Evolutionary conservation across 2,113 vertebrate genomes (phyloP).

Genomic region (Gopherus flavomarginatus): DNA sequence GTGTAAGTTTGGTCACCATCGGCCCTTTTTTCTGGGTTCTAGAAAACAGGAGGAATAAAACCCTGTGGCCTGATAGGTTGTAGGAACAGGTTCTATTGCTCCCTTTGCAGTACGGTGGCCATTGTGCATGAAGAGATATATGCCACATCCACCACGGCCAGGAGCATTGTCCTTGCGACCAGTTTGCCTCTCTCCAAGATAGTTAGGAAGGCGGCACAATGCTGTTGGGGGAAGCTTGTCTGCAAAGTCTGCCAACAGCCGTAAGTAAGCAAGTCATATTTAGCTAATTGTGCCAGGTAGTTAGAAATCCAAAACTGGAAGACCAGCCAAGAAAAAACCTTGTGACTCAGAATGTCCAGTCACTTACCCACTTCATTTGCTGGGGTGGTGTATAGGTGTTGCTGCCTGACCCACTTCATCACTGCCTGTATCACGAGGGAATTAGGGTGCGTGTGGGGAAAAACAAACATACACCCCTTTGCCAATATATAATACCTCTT

Average conservation of each 20-base stretch:
- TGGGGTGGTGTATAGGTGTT: background rate
- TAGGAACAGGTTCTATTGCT: background rate
- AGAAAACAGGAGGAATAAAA: background rate
- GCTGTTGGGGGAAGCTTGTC: background rate
- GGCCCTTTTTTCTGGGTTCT: background rate
- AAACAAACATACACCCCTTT: background rate
- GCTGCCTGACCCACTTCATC: too few species aligned
- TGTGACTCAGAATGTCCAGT: background rate
- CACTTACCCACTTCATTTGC: background rate
- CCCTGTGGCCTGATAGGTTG: background rate
- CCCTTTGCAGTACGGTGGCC: background rate
- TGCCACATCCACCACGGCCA: background rate
- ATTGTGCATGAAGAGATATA: background rate
- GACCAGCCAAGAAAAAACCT: background rate
- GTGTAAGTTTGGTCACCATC: background rate
- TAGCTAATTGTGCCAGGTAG: background rate
- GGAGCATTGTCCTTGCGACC: background rate
- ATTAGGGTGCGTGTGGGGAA: background rate
- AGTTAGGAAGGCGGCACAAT: background rate
- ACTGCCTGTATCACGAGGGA: background rate
- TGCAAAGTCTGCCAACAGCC: background rate
- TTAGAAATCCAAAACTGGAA: background rate
- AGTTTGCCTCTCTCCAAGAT: background rate
- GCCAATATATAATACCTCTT: background rate
- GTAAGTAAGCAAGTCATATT: background rate